Percentiles rank a stretch among this genome's conserved stretches.
Evolutionary conservation across 2,797 vertebrate species (phyloP).

Genomic region (Gymnopithys bicolor): DNA sequence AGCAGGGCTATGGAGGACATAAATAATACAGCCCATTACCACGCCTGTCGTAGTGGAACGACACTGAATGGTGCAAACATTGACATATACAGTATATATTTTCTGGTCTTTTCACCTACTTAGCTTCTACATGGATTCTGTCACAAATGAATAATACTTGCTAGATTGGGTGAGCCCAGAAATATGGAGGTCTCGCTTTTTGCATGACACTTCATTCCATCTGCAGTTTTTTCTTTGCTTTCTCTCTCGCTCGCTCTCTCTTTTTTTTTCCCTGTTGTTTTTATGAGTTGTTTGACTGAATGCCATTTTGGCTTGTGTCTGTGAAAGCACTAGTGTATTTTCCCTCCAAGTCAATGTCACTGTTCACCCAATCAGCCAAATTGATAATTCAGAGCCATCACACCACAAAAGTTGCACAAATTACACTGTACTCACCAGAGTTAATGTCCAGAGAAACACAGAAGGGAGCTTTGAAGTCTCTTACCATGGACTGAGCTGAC

Average conservation of each 20-base stretch:
- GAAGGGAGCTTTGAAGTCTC: not conserved
- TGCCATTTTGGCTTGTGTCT: not conserved
- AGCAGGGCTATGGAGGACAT: not conserved
- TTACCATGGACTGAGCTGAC: not conserved
- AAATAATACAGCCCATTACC: not conserved
- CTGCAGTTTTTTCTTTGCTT: not conserved
- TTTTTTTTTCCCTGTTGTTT: not conserved
- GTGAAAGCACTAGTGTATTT: not conserved
- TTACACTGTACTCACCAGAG: not conserved
- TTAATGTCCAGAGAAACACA: not conserved
- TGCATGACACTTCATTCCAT: not conserved
- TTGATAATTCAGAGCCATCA: not conserved
- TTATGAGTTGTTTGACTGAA: not conserved
- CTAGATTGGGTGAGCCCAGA: not conserved
- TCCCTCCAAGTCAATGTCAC: not conserved
- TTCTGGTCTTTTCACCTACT: not conserved
- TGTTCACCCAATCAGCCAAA: not conserved
- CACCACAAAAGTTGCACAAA: not conserved
- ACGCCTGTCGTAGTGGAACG: not conserved
- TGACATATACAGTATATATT: not conserved
- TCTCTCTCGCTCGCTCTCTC: fast-evolving
- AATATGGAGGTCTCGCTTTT: not conserved
- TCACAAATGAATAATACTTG: not conserved
- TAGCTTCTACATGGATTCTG: not conserved
- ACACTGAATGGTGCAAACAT: not conserved